Evolutionary conservation across 1,140 invertebrate genomes (phyloP).

Genomic region (Drosophila repleta): DNA sequence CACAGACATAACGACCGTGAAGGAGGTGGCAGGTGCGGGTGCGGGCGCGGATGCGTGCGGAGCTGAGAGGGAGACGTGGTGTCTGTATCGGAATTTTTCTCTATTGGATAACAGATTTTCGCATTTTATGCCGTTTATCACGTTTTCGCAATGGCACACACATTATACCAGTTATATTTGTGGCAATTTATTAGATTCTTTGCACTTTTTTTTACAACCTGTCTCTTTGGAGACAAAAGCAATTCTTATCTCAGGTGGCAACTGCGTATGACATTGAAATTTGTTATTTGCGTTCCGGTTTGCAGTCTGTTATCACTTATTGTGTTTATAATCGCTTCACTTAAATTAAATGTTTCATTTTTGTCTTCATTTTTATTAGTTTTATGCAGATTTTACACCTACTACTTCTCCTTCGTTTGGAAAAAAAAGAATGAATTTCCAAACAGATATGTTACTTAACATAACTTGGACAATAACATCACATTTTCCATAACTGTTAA

Average conservation of each 20-base stretch:
- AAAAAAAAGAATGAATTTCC: constrained; percentile 37
- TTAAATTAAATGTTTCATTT: constrained; percentile 1
- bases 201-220: constrained; percentile 32
- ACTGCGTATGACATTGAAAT: constrained; percentile 18
- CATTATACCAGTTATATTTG: constrained; percentile 30
- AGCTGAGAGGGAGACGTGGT: constrained; percentile 19
- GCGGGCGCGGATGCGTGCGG: constrained; percentile 36
- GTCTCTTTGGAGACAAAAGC: constrained; percentile 33
- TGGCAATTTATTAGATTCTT: constrained; percentile 24
- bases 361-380: constrained; percentile 17
- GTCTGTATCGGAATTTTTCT: constrained; percentile 60
- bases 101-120: constrained; percentile 59
- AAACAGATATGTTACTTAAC: constrained; percentile 34
- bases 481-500: constrained; percentile 16
- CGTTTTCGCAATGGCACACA: constrained; percentile 31
- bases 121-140: constrained; percentile 37
- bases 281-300: constrained; percentile 5
- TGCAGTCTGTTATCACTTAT: background rate
- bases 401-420: constrained; percentile 24
- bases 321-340: constrained; percentile 14
- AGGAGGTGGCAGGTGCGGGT: constrained; percentile 43
- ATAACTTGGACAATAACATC: constrained; percentile 13
- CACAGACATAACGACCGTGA: constrained; percentile 38
- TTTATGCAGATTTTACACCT: constrained; percentile 33
- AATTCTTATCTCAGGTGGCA: constrained; percentile 28